Evolutionary conservation across 1,140 invertebrate species (phyloP).

Genomic region (Dendroctonus valens): DNA sequence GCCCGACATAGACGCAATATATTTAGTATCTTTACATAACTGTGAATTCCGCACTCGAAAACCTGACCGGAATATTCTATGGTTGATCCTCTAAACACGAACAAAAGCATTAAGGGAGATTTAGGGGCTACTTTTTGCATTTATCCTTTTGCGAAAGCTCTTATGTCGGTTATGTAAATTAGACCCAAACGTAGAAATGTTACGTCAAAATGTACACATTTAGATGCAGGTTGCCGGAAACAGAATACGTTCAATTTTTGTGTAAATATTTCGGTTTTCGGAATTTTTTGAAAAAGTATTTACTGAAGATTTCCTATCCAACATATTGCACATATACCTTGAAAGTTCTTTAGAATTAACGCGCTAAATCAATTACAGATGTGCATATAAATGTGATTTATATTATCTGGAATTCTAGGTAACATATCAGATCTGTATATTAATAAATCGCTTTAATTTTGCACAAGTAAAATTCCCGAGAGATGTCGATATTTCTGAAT

Average conservation of each 20-base stretch:
- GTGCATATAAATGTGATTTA: no score
- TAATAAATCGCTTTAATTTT: no score
- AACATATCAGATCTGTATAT: no score
- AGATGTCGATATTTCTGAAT: no score
- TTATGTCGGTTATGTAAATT: constrained; percentile 6
- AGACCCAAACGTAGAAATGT: constrained; percentile 5
- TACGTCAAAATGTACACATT: constrained; percentile 7
- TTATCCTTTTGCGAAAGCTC: constrained; percentile 4
- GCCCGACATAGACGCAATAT: no score
- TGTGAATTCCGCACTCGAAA: neutral
- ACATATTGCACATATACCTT: no score
- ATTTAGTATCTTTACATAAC: no score
- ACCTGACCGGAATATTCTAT: constrained; percentile 3
- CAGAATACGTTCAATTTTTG: neutral
- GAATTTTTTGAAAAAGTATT: neutral
- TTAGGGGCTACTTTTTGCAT: constrained; percentile 8
- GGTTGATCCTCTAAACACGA: constrained; percentile 3
- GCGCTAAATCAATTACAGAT: no score
- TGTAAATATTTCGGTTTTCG: constrained; percentile 9
- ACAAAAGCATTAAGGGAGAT: constrained; percentile 3
- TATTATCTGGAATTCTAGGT: no score
- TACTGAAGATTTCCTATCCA: no score
- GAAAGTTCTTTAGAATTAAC: no score
- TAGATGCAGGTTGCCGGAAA: constrained; percentile 1
- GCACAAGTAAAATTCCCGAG: no score